A percentile compares a stretch with the other conserved stretches of the same genome.
Conservation (phyloP, 2,888 invertebrate genomes). For the Drosophila planitibia region DNA sequence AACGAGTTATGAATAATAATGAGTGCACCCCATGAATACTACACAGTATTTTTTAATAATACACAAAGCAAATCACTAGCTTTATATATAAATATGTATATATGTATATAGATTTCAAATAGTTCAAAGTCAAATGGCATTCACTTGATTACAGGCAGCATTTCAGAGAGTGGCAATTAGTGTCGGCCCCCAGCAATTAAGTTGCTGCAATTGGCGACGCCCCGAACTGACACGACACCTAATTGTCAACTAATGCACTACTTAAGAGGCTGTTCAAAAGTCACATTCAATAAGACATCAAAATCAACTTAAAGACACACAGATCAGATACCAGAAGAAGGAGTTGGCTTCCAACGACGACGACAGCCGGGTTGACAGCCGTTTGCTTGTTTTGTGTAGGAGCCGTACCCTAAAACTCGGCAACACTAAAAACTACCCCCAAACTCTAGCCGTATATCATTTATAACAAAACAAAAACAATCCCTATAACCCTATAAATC, state of each 20-base stretch:
- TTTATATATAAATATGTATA: not conserved
- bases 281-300: conserved; percentile 74
- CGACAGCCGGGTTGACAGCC: conserved; percentile 62
- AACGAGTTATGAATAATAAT: conserved; percentile 82
- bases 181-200: conserved; percentile 19
- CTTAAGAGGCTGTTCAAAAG: conserved; percentile 71
- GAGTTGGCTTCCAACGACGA: not conserved
- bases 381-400: conserved; percentile 23
- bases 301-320: conserved; percentile 69
- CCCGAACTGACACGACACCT: conserved; percentile 18
- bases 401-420: conserved; percentile 3
- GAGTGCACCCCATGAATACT: conserved; percentile 25
- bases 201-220: conserved; percentile 32
- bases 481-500: conserved; percentile 27
- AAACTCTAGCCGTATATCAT: conserved; percentile 9
- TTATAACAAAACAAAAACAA: conserved; percentile 7
- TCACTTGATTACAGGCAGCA: not conserved
- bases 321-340: not conserved
- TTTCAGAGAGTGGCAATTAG: conserved; percentile 1
- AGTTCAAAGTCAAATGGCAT: conserved; percentile 7
- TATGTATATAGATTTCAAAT: not conserved
- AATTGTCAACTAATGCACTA: conserved; percentile 68
- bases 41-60: conserved; percentile 2
- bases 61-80: not conserved
- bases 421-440: conserved; percentile 4